These are phyloP conservation scores for Phenganax marumi DNA, from an alignment of 92 coral and sea anemone genomes.

Conservation along the genomic window DNA sequence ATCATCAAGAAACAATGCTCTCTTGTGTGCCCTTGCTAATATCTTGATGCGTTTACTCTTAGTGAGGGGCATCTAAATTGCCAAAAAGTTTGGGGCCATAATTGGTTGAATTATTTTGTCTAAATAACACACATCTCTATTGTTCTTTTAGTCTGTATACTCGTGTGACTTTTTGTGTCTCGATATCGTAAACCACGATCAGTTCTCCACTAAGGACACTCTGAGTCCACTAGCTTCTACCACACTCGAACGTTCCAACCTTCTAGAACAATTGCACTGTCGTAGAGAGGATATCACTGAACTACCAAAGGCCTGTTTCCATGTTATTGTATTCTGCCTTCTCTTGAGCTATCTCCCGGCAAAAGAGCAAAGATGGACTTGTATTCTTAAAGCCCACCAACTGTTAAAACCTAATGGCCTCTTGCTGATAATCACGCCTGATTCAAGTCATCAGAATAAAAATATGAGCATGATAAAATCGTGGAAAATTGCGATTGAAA, in stretches of 20 bases:
- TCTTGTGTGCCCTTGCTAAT: too few relatives aligned
- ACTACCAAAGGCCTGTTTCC: conserved; percentile 63
- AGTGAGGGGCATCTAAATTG: too few relatives aligned
- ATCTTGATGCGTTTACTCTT: too few relatives aligned
- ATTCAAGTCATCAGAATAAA: conserved; percentile 92
- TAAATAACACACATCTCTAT: background rate
- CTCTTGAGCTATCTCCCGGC: conserved; percentile 87
- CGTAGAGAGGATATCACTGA: conserved; percentile 38
- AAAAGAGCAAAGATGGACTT: conserved; percentile 77
- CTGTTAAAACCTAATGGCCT: conserved; percentile 75
- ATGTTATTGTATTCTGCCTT: conserved; percentile 75
- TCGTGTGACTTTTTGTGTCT: conserved; percentile 82
- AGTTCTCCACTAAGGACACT: background rate
- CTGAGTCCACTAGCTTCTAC: background rate
- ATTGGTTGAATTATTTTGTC: background rate
- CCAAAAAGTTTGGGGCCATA: too few relatives aligned
- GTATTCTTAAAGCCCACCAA: conserved; percentile 75
- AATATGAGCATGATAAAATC: conserved; percentile 88
- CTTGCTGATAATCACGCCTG: conserved; percentile 84
- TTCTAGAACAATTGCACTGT: conserved; percentile 31
- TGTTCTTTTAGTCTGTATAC: conserved; percentile 67
- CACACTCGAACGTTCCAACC: background rate
- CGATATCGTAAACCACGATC: conserved; percentile 24
- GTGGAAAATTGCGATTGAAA: conserved; percentile 84
- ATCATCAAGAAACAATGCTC: too few relatives aligned